Evolutionary conservation across 1,140 invertebrate genomes (phyloP).

Genomic region (Gonatopus flavifemur): DNA sequence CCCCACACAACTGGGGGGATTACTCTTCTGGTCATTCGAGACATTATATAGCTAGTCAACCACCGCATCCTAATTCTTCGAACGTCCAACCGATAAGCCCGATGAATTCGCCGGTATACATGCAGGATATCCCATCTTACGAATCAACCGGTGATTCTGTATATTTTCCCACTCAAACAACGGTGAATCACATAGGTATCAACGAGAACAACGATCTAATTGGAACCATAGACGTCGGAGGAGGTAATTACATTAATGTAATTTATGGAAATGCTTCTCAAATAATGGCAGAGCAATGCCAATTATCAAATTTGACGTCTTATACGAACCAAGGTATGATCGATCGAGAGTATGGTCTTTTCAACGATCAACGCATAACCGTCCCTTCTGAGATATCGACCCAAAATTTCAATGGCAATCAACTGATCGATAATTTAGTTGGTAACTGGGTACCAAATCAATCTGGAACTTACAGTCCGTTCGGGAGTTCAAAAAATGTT

Average conservation of each 20-base stretch:
- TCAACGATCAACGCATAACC: slow-evolving; percentile 41
- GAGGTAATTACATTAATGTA: slow-evolving; percentile 58
- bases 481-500: slow-evolving; percentile 62
- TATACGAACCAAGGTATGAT: slow-evolving; percentile 43
- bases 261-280: slow-evolving; percentile 51
- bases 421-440: slow-evolving; percentile 73
- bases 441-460: slow-evolving; percentile 81
- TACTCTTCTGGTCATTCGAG: slow-evolving; percentile 39
- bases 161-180: slow-evolving; percentile 45
- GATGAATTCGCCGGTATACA: slow-evolving; percentile 44
- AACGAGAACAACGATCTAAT: slow-evolving; percentile 55
- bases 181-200: slow-evolving; percentile 46
- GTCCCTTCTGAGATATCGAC: slow-evolving; percentile 30
- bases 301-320: slow-evolving; percentile 36
- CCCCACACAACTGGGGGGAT: slow-evolving; percentile 48
- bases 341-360: slow-evolving; percentile 53
- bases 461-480: slow-evolving; percentile 79
- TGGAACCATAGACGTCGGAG: slow-evolving; percentile 54
- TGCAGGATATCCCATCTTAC: slow-evolving; percentile 41
- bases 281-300: slow-evolving; percentile 51
- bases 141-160: slow-evolving; percentile 38
- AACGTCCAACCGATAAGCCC: slow-evolving; percentile 38
- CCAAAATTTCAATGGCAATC: slow-evolving; percentile 52
- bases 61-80: slow-evolving; percentile 31
- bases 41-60: slow-evolving; percentile 33